Evolutionary conservation across 2,113 vertebrate genomes (phyloP).

Genomic region (Pachypanchax playfairii): DNA sequence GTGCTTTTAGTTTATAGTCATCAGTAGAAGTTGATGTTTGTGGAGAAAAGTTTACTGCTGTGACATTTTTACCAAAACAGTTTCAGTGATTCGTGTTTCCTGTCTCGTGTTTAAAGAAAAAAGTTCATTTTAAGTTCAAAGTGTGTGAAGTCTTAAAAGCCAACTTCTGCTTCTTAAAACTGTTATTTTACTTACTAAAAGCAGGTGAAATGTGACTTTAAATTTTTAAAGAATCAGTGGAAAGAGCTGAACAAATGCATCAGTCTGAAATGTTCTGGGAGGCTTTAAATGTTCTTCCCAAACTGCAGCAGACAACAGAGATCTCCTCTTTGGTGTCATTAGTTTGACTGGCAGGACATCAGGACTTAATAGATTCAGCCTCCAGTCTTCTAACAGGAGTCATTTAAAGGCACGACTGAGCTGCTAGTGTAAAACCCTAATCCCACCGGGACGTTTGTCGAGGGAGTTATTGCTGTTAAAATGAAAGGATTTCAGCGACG

Average conservation of each 20-base stretch:
- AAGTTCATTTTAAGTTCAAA: too few species aligned
- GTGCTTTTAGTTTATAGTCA: conserved; percentile 25
- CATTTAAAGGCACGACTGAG: neutral
- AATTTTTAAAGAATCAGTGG: neutral
- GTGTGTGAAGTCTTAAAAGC: too few species aligned
- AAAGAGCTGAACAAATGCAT: neutral
- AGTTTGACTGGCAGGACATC: conserved; percentile 6
- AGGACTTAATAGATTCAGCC: conserved; percentile 13
- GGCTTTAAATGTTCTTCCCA: neutral
- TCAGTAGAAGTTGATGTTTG: neutral
- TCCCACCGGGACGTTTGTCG: conserved; percentile 26
- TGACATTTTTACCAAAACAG: conserved; percentile 8
- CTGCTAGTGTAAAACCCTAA: conserved; percentile 30
- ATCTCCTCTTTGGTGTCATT: conserved; percentile 1
- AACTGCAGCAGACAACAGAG: neutral
- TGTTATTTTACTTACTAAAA: neutral
- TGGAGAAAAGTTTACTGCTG: conserved; percentile 8
- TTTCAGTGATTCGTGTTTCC: neutral
- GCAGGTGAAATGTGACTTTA: neutral
- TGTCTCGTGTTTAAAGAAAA: too few species aligned
- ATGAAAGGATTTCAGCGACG: conserved; percentile 14
- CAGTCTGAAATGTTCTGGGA: neutral
- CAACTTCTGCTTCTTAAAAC: too few species aligned
- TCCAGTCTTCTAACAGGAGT: conserved; percentile 22
- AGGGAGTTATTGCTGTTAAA: conserved; percentile 21